These are phyloP conservation scores for Epinephelus moara DNA, from an alignment of 2,113 vertebrate species.

Conservation along the genomic window DNA sequence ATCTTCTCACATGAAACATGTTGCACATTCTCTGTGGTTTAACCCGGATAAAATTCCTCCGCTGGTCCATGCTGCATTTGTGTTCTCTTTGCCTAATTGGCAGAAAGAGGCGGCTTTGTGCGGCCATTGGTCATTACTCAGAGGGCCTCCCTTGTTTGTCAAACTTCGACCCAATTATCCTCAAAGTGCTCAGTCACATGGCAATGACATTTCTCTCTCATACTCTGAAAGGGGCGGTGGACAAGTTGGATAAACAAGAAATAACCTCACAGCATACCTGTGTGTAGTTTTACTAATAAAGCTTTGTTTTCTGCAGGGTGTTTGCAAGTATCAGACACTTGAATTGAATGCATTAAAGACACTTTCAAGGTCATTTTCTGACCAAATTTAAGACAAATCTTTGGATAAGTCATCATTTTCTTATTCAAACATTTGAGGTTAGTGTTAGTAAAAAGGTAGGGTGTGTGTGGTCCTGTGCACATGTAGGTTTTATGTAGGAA, in stretches of 20 bases:
- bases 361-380: no score
- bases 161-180: slow-evolving; percentile 69
- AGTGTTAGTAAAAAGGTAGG: no score
- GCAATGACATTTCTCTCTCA: background rate
- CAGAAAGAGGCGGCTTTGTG: slow-evolving; percentile 67
- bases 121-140: slow-evolving; percentile 49
- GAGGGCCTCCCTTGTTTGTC: slow-evolving; percentile 56
- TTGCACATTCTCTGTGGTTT: background rate
- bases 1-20: slow-evolving; percentile 13
- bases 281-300: background rate
- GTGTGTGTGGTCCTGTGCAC: no score
- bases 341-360: no score
- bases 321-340: no score
- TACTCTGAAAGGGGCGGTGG: background rate
- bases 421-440: no score
- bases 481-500: no score
- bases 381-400: no score
- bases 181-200: slow-evolving; percentile 63
- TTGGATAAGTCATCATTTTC: no score
- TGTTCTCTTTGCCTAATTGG: slow-evolving; percentile 57
- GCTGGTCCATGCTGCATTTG: background rate
- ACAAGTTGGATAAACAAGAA: background rate
- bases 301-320: no score
- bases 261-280: background rate
- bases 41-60: slow-evolving; percentile 8